Base-by-base conservation (phyloP, 2,888 invertebrate species). In the Lepetodrilus schrolli region DNA sequence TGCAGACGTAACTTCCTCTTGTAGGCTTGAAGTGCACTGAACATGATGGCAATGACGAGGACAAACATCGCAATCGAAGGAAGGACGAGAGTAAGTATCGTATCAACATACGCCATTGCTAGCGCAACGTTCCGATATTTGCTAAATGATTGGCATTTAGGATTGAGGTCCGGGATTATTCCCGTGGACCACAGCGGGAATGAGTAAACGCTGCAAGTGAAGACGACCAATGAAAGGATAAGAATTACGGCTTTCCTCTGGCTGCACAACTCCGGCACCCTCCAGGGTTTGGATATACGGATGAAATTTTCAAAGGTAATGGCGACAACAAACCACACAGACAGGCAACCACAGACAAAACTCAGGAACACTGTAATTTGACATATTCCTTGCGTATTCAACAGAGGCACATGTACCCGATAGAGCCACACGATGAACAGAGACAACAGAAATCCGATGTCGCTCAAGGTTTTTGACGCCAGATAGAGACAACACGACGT, bases 291-390 rank as follows among this genome's bases (percentile, higher is more conserved):
- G 37, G 74, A 74, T n/a, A 77, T 74, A 3, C 77, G 47, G 66
- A 74, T 51, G 36, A 74, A 77, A 34, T 77, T 77, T 48, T 77
- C 77, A 10, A 65, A 37, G 13, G 77, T 74, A 21, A 77, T 69
- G 5, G 68, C 66, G 34, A 74, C 74, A 1, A 77, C 77, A 30
- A 73, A 70, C 77, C 77, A 77, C 1, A 77, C 77, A 0, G 77
- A 77, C n/a, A 74, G 51, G 34, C 72, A 77, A 0, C 72, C 72
- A 48, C 72, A 72, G 17, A 77, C 34, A 21, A 74, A 77, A 10
- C 68, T 72, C 66, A 74, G 23, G 66, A 77, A 74, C 21, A 74
- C 70, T 1, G 66, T 68, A 13, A 23, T 20, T 10, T 73, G 72
- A 10, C 77, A 77, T 49, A 77, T 48, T 20, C 68, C 72, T n/a